Base-by-base conservation (phyloP, 2,888 invertebrate species). In the Melanotus villosus region DNA sequence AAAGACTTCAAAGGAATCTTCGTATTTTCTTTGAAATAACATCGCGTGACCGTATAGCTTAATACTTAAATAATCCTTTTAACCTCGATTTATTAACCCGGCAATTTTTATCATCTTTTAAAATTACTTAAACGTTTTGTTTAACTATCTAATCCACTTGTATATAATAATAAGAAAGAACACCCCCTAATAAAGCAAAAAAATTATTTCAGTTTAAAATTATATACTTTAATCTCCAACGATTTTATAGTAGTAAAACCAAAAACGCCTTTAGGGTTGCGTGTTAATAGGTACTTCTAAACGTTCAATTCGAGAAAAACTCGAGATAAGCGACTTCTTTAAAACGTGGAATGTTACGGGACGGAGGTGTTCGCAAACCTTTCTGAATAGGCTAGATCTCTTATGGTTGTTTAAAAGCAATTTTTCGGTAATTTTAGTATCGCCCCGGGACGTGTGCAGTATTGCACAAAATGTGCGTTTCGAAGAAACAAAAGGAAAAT, bases 211-310 rank as follows among this genome's bases (percentile, higher is more conserved):
- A 10, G 21, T 21, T 63, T 34, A 5, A 64, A 64, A 64, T 64
- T 64, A 64, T 56, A 64, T 34, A 32, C 47, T 56, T 64, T 54
- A 52, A 64, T 54, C 14, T 18, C 10, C 10, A 64, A 54, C 54
- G 54, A 64, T 56, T 54, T 45, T 56, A 43, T 41, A 45, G 64
- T 43, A 62, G 62, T 52, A 60, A 43, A 32, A 30, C 52, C 26
- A 19, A 45, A n/a, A n/a, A 14, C 38, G 54, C 54, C 52, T 6
- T 18, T 23, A 19, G 64, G 54, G 64, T 64, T 64, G 64, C 64
- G 64, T 64, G 64, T 21, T 56, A 18, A 34, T 18, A 16, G 52
- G 32, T 10, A 34, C 32, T 52, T 52, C 2, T 23, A 32, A 52
- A 34, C 14, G 32, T 16, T 52, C 32, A 52, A 52, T 52, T 52